Evolutionary conservation across 1,140 invertebrate species (phyloP).

Genomic region (Anastatus disparis): DNA sequence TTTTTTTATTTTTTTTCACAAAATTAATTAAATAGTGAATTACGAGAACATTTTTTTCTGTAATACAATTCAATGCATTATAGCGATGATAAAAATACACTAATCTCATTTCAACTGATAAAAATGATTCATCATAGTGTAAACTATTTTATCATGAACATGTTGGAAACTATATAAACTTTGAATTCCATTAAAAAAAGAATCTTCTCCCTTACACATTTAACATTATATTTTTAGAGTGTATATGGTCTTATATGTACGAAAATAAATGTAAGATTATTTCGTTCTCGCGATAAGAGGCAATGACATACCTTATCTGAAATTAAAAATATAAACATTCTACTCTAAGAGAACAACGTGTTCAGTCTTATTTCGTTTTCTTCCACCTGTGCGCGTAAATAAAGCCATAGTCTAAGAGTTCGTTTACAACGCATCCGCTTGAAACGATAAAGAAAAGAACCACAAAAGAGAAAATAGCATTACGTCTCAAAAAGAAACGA

Average conservation of each 20-base stretch:
- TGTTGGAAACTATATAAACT: too few species aligned
- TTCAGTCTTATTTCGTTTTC: background rate
- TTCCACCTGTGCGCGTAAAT: background rate
- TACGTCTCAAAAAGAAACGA: background rate
- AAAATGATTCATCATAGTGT: too few species aligned
- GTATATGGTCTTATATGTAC: background rate
- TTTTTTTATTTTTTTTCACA: too few species aligned
- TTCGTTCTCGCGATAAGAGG: background rate
- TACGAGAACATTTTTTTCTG: too few species aligned
- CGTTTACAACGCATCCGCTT: background rate
- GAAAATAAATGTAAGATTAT: too few species aligned
- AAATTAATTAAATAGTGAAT: too few species aligned
- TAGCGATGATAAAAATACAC: too few species aligned
- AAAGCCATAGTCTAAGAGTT: background rate
- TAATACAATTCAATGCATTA: too few species aligned
- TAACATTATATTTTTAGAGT: background rate
- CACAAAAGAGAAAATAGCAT: too few species aligned
- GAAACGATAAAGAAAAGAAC: background rate
- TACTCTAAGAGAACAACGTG: background rate
- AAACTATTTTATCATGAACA: too few species aligned
- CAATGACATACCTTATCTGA: background rate
- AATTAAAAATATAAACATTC: conserved; percentile 13
- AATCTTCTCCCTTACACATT: background rate
- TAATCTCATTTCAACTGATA: too few species aligned
- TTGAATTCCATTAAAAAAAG: too few species aligned